A percentile compares a stretch with the other conserved stretches of the same genome.
Evolutionary conservation across 2,797 vertebrate genomes (phyloP).

Genomic region (Sebastes minor): DNA sequence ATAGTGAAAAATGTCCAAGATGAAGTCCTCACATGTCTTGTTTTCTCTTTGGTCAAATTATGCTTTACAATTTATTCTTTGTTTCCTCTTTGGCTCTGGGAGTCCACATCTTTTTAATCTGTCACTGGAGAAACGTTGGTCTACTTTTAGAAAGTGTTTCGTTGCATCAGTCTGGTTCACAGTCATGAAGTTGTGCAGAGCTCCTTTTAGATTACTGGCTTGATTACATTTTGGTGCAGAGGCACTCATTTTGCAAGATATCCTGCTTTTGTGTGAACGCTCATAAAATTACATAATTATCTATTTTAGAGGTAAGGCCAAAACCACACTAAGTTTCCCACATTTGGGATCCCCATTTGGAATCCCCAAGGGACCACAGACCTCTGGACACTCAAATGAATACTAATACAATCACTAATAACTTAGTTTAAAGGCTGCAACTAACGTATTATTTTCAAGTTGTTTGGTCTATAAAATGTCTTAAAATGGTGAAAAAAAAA

Average conservation of each 20-base stretch:
- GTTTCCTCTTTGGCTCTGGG: no score
- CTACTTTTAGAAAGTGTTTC: neutral
- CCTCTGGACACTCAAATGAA: neutral
- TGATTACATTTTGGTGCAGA: neutral
- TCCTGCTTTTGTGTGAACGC: neutral
- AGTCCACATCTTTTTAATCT: neutral
- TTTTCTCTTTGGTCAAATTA: neutral
- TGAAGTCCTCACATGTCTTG: no score
- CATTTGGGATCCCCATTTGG: neutral
- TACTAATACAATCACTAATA: neutral
- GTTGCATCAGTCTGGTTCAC: neutral
- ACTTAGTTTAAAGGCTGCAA: neutral
- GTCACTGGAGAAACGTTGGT: neutral
- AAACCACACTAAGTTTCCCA: neutral
- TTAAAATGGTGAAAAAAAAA: no score
- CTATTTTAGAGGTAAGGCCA: neutral
- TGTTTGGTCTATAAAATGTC: no score
- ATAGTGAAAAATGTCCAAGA: no score
- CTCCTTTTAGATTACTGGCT: neutral
- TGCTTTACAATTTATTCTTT: neutral
- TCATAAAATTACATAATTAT: neutral
- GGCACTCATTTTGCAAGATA: neutral
- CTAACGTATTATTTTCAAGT: no score
- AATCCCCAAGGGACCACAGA: neutral
- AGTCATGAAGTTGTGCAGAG: neutral